These are phyloP conservation scores for Apistogramma diplotaenia DNA, from an alignment of 2,113 vertebrate genomes.

Conservation along the genomic window DNA sequence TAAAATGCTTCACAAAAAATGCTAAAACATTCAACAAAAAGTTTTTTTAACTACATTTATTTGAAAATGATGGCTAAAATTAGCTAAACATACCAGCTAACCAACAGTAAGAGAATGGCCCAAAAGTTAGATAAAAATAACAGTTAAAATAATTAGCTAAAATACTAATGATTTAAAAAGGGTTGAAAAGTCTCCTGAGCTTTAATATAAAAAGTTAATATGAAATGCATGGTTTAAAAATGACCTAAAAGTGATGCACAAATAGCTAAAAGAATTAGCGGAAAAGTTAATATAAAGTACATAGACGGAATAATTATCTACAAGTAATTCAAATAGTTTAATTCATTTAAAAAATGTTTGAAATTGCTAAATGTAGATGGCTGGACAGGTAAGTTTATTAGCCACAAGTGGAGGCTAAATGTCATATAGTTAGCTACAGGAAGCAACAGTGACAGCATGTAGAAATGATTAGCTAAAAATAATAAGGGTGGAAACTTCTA, in stretches of 20 bases:
- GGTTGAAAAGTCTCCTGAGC: neutral
- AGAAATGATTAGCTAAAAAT: neutral
- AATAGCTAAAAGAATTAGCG: neutral
- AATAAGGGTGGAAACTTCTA: neutral
- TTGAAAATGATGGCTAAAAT: neutral
- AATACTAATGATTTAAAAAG: neutral
- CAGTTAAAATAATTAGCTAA: no score
- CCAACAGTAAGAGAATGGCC: neutral
- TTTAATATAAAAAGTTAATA: neutral
- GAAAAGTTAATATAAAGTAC: neutral
- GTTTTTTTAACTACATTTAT: neutral
- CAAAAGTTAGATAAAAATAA: no score
- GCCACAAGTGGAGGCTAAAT: neutral
- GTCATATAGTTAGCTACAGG: neutral
- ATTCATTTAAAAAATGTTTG: neutral
- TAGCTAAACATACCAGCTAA: neutral
- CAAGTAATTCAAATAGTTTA: neutral
- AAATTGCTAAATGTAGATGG: neutral
- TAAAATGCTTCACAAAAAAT: neutral
- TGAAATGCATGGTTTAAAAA: neutral
- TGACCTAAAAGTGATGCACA: no score
- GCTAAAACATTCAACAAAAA: neutral
- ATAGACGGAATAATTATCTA: neutral
- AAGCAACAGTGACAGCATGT: neutral
- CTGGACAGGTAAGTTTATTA: neutral